A percentile compares a stretch with the other conserved stretches of the same genome.
Evolutionary conservation across 2,797 vertebrate genomes (phyloP).

Genomic region (Dicrostonyx torquatus): DNA sequence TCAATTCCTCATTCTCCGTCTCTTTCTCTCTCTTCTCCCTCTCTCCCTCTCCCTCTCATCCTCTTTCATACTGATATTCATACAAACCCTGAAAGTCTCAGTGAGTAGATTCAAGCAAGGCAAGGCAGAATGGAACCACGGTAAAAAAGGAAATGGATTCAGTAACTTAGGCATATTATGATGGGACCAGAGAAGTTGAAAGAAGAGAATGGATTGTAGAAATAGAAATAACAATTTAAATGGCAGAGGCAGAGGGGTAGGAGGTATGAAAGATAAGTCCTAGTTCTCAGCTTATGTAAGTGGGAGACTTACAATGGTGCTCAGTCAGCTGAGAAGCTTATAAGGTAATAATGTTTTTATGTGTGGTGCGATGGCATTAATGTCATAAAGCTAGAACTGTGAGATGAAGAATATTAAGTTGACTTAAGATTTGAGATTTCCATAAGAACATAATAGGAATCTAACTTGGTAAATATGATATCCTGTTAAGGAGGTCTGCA

Average conservation of each 20-base stretch:
- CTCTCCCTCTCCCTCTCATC: neutral
- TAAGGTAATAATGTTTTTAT: neutral
- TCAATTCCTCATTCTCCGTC: too few species aligned
- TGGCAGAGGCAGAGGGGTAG: neutral
- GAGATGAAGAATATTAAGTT: neutral
- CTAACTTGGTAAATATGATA: neutral
- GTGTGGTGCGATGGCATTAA: neutral
- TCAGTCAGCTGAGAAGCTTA: neutral
- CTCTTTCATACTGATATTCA: neutral
- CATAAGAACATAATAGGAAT: neutral
- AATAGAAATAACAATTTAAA: neutral
- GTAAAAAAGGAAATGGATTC: neutral
- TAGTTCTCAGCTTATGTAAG: neutral
- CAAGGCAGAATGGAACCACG: neutral
- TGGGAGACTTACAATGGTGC: neutral
- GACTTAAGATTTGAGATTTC: constrained; percentile 8
- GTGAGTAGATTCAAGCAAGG: neutral
- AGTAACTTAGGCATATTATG: neutral
- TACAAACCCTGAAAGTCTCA: neutral
- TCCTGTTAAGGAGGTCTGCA: neutral
- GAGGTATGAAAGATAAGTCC: neutral
- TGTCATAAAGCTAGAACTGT: neutral
- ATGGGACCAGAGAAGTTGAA: neutral
- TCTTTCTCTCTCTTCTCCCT: too few species aligned
- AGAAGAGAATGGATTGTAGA: neutral